These are phyloP conservation scores for Calliphora vicina DNA, from an alignment of 1,140 invertebrate species.

Conservation along the genomic window DNA sequence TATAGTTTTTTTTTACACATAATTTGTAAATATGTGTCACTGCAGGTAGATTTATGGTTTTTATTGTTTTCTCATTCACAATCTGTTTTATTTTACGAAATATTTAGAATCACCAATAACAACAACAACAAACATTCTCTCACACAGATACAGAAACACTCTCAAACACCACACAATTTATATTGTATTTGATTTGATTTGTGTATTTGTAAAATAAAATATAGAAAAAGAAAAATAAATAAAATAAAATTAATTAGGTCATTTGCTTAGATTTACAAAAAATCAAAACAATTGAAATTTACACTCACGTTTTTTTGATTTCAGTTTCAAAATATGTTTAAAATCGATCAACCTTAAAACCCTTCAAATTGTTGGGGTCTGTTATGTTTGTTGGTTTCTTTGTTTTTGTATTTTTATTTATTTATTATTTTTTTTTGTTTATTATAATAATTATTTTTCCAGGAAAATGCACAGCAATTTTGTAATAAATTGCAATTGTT, in stretches of 20 bases:
- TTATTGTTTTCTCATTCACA: not conserved
- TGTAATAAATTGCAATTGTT: not conserved
- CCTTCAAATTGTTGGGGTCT: not conserved
- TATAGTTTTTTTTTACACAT: not conserved
- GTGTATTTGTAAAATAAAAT: not conserved
- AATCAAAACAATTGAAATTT: not conserved
- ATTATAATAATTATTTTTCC: not conserved
- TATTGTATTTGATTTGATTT: not conserved
- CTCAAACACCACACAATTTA: not conserved
- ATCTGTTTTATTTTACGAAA: not conserved
- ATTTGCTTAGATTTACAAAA: not conserved
- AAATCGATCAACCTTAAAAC: conserved; percentile 11
- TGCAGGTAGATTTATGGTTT: not conserved
- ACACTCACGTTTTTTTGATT: not conserved
- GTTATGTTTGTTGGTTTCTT: not conserved
- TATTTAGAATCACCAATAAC: not conserved
- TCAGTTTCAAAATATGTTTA: not conserved
- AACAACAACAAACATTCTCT: not conserved
- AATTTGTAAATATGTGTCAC: not conserved
- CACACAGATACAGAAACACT: not conserved
- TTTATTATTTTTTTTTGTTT: not conserved
- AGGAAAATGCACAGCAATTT: not conserved
- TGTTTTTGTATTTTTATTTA: too few species aligned
- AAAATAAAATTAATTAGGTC: not conserved
- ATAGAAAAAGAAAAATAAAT: not conserved